Conservation (phyloP, 2,797 vertebrate species). For the Brachyrhaphis roseni region DNA sequence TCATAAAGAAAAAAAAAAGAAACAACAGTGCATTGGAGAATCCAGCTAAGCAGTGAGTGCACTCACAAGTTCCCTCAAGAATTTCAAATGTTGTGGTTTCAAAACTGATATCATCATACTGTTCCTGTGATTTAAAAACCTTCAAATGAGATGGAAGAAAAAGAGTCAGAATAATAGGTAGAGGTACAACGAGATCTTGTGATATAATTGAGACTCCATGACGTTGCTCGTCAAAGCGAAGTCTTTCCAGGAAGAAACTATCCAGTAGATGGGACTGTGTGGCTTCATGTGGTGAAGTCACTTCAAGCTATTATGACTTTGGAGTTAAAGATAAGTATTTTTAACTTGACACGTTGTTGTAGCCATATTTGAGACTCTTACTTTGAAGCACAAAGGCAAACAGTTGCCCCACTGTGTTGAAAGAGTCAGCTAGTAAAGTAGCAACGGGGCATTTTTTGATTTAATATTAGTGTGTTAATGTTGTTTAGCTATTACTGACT, state of each 20-base stretch:
- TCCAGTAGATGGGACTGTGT: too few relatives aligned
- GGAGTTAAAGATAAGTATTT: background rate
- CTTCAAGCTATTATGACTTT: background rate
- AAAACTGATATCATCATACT: background rate
- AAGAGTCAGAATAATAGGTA: background rate
- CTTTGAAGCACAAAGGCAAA: background rate
- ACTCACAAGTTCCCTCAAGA: background rate
- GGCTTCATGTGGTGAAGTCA: background rate
- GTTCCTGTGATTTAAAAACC: background rate
- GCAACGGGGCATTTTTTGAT: background rate
- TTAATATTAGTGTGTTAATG: background rate
- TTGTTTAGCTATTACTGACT: too few relatives aligned
- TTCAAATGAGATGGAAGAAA: background rate
- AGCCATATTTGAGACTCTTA: background rate
- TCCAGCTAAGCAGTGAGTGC: slow-evolving; percentile 37
- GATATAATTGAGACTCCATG: background rate
- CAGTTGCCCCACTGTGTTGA: background rate
- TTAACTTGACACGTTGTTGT: background rate
- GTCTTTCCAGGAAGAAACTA: background rate
- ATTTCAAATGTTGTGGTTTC: background rate
- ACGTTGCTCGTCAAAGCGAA: background rate
- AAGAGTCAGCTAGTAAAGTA: background rate
- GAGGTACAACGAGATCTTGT: background rate
- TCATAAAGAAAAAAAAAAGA: background rate
- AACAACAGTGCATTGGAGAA: background rate